These are phyloP conservation scores for Branchinecta lynchi DNA, from an alignment of 1,140 invertebrate genomes.

Conservation along the genomic window DNA sequence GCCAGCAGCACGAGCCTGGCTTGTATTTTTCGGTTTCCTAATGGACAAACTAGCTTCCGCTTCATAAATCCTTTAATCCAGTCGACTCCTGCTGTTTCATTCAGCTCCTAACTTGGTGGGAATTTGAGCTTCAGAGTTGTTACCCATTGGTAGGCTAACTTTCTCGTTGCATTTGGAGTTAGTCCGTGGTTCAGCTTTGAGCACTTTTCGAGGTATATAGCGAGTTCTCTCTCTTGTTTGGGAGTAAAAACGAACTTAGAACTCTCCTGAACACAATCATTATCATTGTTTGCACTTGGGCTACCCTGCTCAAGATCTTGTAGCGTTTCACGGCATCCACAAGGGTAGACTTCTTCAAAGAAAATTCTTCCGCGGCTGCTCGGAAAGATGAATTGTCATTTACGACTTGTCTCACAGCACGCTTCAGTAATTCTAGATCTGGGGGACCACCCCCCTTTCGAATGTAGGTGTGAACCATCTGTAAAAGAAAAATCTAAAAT, in stretches of 20 bases:
- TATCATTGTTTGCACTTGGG: constrained; percentile 5
- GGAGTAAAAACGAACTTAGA: constrained; percentile 6
- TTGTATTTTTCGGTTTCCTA: constrained; percentile 4
- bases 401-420: constrained; percentile 8
- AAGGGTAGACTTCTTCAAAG: constrained; percentile 9
- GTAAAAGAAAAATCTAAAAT: constrained; percentile 10
- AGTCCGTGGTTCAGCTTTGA: constrained; percentile 5
- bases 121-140: constrained; percentile 26
- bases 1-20: not conserved
- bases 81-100: constrained; percentile 6
- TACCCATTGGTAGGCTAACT: constrained; percentile 31
- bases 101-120: constrained; percentile 28
- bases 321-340: constrained; percentile 8
- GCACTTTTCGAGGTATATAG: constrained; percentile 9
- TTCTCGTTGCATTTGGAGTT: constrained; percentile 18
- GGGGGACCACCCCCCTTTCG: constrained; percentile 3
- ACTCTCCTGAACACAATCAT: constrained; percentile 6
- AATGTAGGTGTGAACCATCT: constrained; percentile 6
- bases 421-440: constrained; percentile 6
- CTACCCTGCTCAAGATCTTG: constrained; percentile 5
- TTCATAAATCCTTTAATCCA: constrained; percentile 12
- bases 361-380: constrained; percentile 8
- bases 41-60: not conserved
- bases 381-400: constrained; percentile 6
- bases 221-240: constrained; percentile 9